Conservation (phyloP, 2,797 vertebrate species). For the Hylomyscus alleni region DNA sequence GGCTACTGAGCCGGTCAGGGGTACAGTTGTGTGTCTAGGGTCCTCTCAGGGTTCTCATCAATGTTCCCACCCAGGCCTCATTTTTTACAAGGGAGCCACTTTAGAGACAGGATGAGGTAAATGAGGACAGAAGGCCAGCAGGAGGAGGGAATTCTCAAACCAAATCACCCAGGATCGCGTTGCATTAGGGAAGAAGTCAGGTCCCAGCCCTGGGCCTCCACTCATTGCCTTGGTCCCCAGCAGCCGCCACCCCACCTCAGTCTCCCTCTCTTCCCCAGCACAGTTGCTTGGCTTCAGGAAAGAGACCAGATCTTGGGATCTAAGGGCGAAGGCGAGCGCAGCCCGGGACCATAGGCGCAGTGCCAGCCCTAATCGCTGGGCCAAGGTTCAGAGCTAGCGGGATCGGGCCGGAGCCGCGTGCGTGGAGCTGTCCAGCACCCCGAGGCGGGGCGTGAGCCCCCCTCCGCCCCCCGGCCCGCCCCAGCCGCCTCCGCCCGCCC, state of each 20-base stretch:
- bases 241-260: not conserved
- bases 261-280: not conserved
- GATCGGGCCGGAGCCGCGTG: not conserved
- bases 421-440: constrained; percentile 81
- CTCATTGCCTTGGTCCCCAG: not conserved
- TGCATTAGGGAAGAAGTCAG: not conserved
- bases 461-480: constrained; percentile 44
- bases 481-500: constrained; percentile 64
- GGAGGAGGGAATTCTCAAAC: not conserved
- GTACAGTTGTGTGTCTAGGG: not conserved
- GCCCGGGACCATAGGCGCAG: not conserved
- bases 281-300: not conserved
- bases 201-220: not conserved
- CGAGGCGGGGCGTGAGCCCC: constrained; percentile 68
- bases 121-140: not conserved
- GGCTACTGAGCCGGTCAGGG: not conserved
- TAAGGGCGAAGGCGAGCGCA: not conserved
- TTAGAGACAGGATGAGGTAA: not conserved
- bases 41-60: not conserved
- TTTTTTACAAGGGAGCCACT: not conserved
- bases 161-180: not conserved
- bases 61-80: not conserved
- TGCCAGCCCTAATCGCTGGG: not conserved
- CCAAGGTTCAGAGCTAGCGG: not conserved
- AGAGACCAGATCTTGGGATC: not conserved